Evolutionary conservation across 2,797 vertebrate genomes (phyloP).

Genomic region (Sphenodon punctatus): DNA sequence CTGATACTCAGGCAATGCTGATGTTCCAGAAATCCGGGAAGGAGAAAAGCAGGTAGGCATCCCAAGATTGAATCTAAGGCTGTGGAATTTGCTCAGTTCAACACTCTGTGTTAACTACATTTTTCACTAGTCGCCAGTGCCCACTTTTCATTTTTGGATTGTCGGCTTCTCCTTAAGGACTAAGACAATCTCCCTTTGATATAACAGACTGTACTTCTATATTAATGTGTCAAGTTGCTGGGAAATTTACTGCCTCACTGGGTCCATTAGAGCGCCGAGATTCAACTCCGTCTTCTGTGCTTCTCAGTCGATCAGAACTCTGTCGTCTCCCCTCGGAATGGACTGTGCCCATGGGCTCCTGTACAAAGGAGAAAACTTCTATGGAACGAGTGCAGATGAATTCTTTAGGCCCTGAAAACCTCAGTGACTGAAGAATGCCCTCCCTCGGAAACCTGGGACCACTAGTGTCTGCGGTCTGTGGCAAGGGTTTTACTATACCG

Average conservation of each 20-base stretch:
- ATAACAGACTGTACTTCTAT: constrained; percentile 77
- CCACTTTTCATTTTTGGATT: constrained; percentile 68
- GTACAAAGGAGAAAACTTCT: constrained; percentile 16
- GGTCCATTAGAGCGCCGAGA: constrained; percentile 57
- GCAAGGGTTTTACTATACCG: background rate
- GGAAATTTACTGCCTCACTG: constrained; percentile 75
- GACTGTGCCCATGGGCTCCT: constrained; percentile 15
- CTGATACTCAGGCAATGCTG: background rate
- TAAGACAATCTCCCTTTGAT: constrained; percentile 74
- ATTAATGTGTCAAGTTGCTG: constrained; percentile 76
- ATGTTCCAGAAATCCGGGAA: no score
- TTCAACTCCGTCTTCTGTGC: constrained; percentile 6
- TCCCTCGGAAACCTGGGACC: background rate
- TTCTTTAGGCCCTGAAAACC: background rate
- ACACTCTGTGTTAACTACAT: constrained; percentile 44
- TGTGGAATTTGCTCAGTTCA: background rate
- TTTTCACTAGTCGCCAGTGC: constrained; percentile 42
- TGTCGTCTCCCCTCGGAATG: constrained; percentile 34
- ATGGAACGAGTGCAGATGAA: constrained; percentile 13
- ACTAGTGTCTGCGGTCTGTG: background rate
- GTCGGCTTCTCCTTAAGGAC: constrained; percentile 70
- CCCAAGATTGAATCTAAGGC: background rate
- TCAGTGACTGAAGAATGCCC: background rate
- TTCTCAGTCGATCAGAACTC: constrained; percentile 51
- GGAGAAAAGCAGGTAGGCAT: background rate